Conservation (phyloP, 2,797 vertebrate species). For the Hyperoplus immaculatus region DNA sequence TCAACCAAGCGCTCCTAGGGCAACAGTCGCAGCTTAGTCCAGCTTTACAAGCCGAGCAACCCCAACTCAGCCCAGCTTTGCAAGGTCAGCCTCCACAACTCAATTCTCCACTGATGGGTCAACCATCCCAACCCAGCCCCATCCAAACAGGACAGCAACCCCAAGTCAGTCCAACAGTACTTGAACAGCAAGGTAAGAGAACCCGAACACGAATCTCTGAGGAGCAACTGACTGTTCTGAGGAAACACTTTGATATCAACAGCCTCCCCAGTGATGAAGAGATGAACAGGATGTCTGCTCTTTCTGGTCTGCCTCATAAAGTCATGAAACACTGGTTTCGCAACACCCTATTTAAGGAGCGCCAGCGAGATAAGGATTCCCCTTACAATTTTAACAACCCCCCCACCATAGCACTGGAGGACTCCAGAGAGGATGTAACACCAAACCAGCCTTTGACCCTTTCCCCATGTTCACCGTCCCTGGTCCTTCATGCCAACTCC, state of each 20-base stretch:
- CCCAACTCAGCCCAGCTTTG: conserved; percentile 72
- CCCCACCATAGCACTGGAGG: conserved; percentile 93
- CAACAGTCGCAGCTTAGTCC: conserved; percentile 74
- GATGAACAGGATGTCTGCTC: conserved; percentile 95
- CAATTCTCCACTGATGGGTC: conserved; percentile 65
- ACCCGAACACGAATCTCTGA: conserved; percentile 97
- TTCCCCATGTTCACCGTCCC: conserved; percentile 73
- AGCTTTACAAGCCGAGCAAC: conserved; percentile 65
- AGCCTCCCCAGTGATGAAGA: conserved; percentile 98
- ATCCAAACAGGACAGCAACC: conserved; percentile 70
- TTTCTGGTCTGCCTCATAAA: conserved; percentile 94
- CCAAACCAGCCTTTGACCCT: conserved; percentile 84
- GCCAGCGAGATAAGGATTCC: conserved; percentile 98
- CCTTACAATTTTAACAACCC: conserved; percentile 99
- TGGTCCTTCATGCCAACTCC: conserved; percentile 54
- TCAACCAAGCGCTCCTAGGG: conserved; percentile 78
- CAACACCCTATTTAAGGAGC: conserved; percentile 98
- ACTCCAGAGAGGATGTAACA: conserved; percentile 89
- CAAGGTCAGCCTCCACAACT: conserved; percentile 72
- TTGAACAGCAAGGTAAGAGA: conserved; percentile 94
- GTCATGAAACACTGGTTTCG: conserved; percentile 99
- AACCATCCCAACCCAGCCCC: conserved; percentile 69
- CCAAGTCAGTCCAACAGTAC: conserved; percentile 88
- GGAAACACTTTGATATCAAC: conserved; percentile 98
- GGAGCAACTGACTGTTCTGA: conserved; percentile 93